phyloP scores from a whole-genome alignment of 2,113 vertebrate genomes.

The Rattus norvegicus region GRCr8 NC_086019.1:153761001-153761500 shows the following conservation, averaged over 20 bases:
- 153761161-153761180: constrained; percentile 78
- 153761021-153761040: constrained; percentile 68
- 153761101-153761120: constrained; percentile 44
- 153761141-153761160: constrained; percentile 79
- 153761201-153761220: constrained; percentile 54
- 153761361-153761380: constrained; percentile 71
- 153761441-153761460: constrained; percentile 64
- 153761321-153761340: constrained; percentile 65
- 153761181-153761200: constrained; percentile 37
- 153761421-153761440: constrained; percentile 77
- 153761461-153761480: constrained; percentile 55
- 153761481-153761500: constrained; percentile 42
- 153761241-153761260: constrained; percentile 41
- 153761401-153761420: constrained; percentile 26
- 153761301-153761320: constrained; percentile 72
- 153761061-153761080: constrained; percentile 41
- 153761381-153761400: constrained; percentile 53
- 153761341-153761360: constrained; percentile 71
- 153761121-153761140: constrained; percentile 75
- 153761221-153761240: constrained; percentile 81
- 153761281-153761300: constrained; percentile 2
- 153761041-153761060: constrained; percentile 67
- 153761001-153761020: constrained; percentile 57
- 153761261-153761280: constrained; percentile 6
- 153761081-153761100: constrained; percentile 46